Evolutionary conservation across 2,888 invertebrate genomes (phyloP), one percentile per base, ranked within the genome.

Genomic region (Tachina fera): DNA sequence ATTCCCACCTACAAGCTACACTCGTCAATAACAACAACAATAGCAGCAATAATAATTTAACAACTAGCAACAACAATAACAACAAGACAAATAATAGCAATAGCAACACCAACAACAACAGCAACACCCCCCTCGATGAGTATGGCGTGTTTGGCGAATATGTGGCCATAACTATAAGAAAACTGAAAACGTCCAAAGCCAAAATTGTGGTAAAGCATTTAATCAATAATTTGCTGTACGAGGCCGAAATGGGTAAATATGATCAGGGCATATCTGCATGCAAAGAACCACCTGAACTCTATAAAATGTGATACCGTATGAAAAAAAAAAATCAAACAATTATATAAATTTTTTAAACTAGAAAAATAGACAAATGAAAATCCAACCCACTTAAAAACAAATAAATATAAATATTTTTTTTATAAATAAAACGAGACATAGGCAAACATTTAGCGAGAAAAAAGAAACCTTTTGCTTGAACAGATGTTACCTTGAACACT

Each of bases 111-210:
- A 45, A 13, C 65, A 76, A 60, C 67, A 76, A 14, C 31, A 67
- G 49, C 61, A 71, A 16, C 78, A 76, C 70, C 14, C 53, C 83
- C 19, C 87, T 11, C 70, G 92, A 92, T 87, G 92, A 92, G 79
- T 92, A 91, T 75, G 91, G 92, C 0, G 91, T 92, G 67, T 92
- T 92, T 87, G 92, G 92, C 16, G 92, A 92, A 81, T 92, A 92
- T 79, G 92, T 92, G 83, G 92, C 91, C 83, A 91, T 92, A 78
- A 92, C 92, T 65, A 92, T 92, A 88, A 89, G 92, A 72, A 92
- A 91, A 74, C 87, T 92, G 71, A 92, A 91, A 88, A 91, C 92
- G 22, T 88, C 91, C 78, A 92, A 92, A 85, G 90, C 92, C 22
- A 91, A 92, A 87, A 91, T 92, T 41, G 92, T 92, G 45, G 91